These are phyloP conservation scores for Apis cerana DNA, from an alignment of 1,140 invertebrate species.

Conservation along the genomic window DNA sequence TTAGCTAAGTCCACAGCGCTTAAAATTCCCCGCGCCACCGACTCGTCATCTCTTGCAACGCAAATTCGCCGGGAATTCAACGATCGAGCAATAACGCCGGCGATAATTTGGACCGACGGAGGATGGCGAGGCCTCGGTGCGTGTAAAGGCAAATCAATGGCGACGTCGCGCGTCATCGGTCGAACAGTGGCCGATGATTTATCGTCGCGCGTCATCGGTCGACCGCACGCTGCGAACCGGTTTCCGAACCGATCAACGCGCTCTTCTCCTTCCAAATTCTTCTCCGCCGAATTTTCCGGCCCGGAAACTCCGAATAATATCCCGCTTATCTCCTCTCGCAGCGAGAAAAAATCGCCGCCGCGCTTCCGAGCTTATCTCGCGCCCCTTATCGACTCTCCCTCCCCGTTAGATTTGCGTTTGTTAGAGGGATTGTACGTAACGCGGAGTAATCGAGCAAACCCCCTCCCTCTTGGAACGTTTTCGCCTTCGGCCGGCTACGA, in stretches of 20 bases:
- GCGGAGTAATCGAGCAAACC: slow-evolving; percentile 31
- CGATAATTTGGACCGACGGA: neutral
- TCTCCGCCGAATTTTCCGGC: neutral
- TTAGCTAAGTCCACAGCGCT: neutral
- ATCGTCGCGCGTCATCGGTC: slow-evolving; percentile 19
- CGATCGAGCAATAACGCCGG: slow-evolving; percentile 7
- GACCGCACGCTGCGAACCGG: neutral
- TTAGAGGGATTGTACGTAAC: neutral
- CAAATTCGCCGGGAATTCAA: too few relatives aligned
- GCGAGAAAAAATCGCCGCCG: slow-evolving; percentile 11
- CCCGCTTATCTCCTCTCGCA: slow-evolving; percentile 23
- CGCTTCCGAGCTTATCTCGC: slow-evolving; percentile 17
- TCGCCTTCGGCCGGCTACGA: slow-evolving; percentile 33
- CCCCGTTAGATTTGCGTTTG: slow-evolving; percentile 53
- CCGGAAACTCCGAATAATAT: neutral
- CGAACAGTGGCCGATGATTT: slow-evolving; percentile 19
- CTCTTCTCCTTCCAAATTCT: neutral
- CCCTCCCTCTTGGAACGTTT: neutral
- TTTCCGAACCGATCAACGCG: neutral
- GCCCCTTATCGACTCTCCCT: neutral
- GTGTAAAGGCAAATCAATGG: slow-evolving; percentile 30
- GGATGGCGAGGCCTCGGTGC: neutral
- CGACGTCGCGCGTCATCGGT: neutral
- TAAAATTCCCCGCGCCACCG: neutral
- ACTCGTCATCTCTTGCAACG: too few relatives aligned